phyloP scores from a whole-genome alignment of 2,113 vertebrate species.

The Vombatus ursinus region DNA sequence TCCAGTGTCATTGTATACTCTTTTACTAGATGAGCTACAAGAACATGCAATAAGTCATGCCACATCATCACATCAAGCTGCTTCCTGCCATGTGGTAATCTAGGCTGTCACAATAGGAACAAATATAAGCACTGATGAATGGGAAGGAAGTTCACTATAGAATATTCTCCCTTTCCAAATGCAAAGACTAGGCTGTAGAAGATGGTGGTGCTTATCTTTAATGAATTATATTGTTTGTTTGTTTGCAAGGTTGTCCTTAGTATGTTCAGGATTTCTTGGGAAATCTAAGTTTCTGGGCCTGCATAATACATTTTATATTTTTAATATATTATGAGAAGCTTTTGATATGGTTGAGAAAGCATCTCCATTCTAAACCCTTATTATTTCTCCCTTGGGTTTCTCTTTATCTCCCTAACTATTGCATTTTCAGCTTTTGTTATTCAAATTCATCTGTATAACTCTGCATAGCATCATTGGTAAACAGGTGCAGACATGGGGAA shows the following conservation, averaged over 20 bases:
- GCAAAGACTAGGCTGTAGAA: slow-evolving; percentile 3
- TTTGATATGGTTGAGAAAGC: slow-evolving; percentile 1
- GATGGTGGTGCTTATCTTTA: neutral
- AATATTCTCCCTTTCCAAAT: neutral
- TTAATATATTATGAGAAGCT: neutral
- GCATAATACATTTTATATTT: neutral
- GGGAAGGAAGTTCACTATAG: neutral
- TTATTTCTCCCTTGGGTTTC: neutral
- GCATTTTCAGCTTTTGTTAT: neutral
- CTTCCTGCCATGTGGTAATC: slow-evolving; percentile 4
- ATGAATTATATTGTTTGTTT: neutral
- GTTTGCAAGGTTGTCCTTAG: neutral
- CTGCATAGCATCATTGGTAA: neutral
- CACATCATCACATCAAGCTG: neutral
- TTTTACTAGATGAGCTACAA: slow-evolving; percentile 53
- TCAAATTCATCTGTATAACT: slow-evolving; percentile 1
- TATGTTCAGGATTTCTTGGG: neutral
- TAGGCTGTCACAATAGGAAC: neutral
- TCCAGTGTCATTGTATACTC: slow-evolving; percentile 54
- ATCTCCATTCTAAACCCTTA: neutral
- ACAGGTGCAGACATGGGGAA: too few relatives aligned
- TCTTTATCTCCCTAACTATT: neutral
- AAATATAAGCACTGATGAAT: neutral
- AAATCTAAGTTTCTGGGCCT: neutral
- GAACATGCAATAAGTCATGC: slow-evolving; percentile 45